A percentile compares a stretch with the other conserved stretches of the same genome.
phyloP scores from a whole-genome alignment of 2,113 vertebrate species.

The Penelope pileata region DNA sequence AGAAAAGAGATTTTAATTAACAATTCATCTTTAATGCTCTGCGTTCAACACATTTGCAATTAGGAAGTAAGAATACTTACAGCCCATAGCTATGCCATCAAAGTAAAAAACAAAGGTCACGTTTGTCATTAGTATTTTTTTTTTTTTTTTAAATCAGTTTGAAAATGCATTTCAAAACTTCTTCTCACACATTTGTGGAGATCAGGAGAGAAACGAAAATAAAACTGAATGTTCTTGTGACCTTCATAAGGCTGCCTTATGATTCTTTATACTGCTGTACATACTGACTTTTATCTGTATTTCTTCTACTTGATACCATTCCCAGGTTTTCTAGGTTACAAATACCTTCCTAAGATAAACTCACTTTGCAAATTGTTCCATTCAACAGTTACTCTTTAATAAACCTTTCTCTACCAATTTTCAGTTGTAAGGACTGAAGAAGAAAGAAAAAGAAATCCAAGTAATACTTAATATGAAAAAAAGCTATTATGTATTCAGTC shows the following conservation, averaged over 20 bases:
- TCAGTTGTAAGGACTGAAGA: background rate
- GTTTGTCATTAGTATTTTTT: slow-evolving; percentile 15
- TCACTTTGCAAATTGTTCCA: background rate
- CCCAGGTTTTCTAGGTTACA: background rate
- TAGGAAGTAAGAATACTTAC: slow-evolving; percentile 44
- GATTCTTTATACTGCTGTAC: background rate
- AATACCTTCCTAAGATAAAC: background rate
- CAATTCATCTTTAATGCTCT: background rate
- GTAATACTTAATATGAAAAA: background rate
- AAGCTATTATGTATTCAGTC: background rate
- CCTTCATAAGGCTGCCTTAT: background rate
- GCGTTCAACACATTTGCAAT: slow-evolving; percentile 43
- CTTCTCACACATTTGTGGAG: background rate
- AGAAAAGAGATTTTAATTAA: slow-evolving; percentile 44
- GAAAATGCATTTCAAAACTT: slow-evolving; percentile 20
- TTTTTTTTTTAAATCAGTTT: background rate
- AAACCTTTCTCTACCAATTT: background rate
- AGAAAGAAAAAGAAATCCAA: background rate
- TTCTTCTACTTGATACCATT: background rate
- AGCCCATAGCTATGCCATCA: slow-evolving; percentile 9
- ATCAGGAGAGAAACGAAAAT: background rate
- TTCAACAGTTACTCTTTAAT: background rate
- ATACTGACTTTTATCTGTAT: background rate
- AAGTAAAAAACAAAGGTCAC: slow-evolving; percentile 4
- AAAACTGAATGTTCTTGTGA: background rate